Conservation (phyloP, 2,888 invertebrate genomes). For the Philonicus albiceps region DNA sequence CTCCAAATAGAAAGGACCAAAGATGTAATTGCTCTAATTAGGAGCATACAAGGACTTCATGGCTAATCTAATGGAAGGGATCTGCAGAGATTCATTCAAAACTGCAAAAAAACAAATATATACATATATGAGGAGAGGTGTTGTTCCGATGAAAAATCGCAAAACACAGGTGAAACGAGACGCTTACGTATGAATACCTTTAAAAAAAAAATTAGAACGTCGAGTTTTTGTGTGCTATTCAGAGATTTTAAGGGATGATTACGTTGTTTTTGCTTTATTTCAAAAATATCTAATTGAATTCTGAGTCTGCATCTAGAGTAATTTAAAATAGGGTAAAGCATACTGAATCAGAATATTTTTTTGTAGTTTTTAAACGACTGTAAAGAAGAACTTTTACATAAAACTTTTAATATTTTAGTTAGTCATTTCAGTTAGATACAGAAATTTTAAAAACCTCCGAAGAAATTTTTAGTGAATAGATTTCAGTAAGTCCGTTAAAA, state of each 20-base stretch:
- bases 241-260: background rate
- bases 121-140: background rate
- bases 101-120: background rate
- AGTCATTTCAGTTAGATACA: background rate
- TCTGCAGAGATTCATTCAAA: background rate
- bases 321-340: background rate
- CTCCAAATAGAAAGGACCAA: background rate
- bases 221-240: background rate
- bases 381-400: background rate
- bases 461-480: no score
- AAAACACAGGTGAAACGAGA: background rate
- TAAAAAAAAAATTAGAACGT: background rate
- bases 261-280: background rate
- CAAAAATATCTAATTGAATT: background rate
- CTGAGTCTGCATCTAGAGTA: background rate
- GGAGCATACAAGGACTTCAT: background rate
- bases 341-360: background rate
- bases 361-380: background rate
- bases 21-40: background rate
- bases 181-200: background rate
- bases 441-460: no score
- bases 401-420: background rate
- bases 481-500: no score
- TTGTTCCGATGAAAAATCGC: background rate
- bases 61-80: background rate